Conservation (phyloP, 1,140 invertebrate genomes). For the Colletes gigas region DNA sequence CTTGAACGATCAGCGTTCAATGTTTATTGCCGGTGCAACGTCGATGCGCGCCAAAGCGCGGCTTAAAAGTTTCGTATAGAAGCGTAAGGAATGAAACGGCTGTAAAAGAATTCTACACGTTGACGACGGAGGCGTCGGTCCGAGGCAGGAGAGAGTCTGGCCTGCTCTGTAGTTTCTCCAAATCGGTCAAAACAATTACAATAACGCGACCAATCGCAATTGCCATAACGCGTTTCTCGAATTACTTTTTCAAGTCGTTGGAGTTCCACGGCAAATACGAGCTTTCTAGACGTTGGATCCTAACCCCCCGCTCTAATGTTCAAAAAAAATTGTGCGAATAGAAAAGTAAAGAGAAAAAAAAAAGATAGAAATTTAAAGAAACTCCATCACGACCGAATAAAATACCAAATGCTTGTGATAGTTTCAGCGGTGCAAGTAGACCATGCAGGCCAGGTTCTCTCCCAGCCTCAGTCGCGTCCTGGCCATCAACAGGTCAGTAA, state of each 20-base stretch:
- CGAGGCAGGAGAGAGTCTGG: slow-evolving; percentile 75
- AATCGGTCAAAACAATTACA: slow-evolving; percentile 2
- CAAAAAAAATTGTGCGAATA: not conserved
- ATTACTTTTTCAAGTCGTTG: slow-evolving; percentile 64
- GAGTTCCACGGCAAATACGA: slow-evolving; percentile 54
- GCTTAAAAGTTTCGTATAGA: not conserved
- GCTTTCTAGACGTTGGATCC: slow-evolving; percentile 13
- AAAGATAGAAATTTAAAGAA: slow-evolving; percentile 37
- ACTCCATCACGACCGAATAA: slow-evolving; percentile 69
- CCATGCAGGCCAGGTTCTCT: slow-evolving; percentile 80
- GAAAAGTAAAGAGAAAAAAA: slow-evolving; percentile 21
- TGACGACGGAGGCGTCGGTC: slow-evolving; percentile 64
- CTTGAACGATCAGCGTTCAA: slow-evolving; percentile 30
- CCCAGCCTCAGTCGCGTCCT: slow-evolving; percentile 80
- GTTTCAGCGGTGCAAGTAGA: slow-evolving; percentile 81
- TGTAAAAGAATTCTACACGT: slow-evolving; percentile 66
- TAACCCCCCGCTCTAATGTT: not conserved
- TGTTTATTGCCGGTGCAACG: slow-evolving; percentile 10
- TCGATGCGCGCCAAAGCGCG: not conserved
- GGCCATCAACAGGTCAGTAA: slow-evolving; percentile 81
- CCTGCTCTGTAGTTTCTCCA: slow-evolving; percentile 65
- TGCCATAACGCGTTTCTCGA: slow-evolving; percentile 29
- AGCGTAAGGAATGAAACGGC: slow-evolving; percentile 34
- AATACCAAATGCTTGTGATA: slow-evolving; percentile 79
- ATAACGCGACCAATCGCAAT: not conserved